A percentile compares a stretch with the other conserved stretches of the same genome.
Evolutionary conservation across 2,113 vertebrate species (phyloP).

Genomic region (Larimichthys polyactis): DNA sequence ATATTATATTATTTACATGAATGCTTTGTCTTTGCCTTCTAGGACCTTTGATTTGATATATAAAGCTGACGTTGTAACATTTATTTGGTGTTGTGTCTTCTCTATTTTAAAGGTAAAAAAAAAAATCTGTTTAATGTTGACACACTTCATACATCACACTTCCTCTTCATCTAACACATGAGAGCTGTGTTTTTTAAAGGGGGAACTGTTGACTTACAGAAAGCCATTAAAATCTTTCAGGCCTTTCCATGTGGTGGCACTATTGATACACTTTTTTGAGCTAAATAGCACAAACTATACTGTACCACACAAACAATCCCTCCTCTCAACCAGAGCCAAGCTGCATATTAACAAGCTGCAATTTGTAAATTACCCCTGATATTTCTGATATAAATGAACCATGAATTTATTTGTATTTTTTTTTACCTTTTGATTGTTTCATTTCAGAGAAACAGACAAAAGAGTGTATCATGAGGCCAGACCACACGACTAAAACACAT

Average conservation of each 20-base stretch:
- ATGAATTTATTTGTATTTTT: slow-evolving; percentile 7
- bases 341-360: slow-evolving; percentile 28
- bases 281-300: slow-evolving; percentile 36
- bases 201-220: slow-evolving; percentile 3
- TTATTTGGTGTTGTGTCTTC: not conserved
- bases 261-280: slow-evolving; percentile 73
- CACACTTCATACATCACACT: not conserved
- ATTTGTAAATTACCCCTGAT: slow-evolving; percentile 6
- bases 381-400: slow-evolving; percentile 8
- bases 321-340: slow-evolving; percentile 4
- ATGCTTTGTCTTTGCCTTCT: slow-evolving; percentile 16
- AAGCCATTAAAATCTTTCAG: slow-evolving; percentile 20
- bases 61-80: slow-evolving; percentile 27
- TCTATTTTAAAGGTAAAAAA: not conserved
- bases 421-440: slow-evolving; percentile 11
- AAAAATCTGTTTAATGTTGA: not conserved
- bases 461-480: slow-evolving; percentile 10
- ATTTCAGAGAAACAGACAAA: not conserved
- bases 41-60: slow-evolving; percentile 14
- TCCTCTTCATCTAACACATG: not conserved
- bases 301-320: slow-evolving; percentile 9
- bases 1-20: not conserved
- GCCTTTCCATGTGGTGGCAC: slow-evolving; percentile 77
- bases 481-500: not conserved
- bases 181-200: not conserved